Evolutionary conservation across 2,113 vertebrate species (phyloP), one percentile per base, ranked within the genome.

Genomic region (Sinocyclocheilus rhinocerous): DNA sequence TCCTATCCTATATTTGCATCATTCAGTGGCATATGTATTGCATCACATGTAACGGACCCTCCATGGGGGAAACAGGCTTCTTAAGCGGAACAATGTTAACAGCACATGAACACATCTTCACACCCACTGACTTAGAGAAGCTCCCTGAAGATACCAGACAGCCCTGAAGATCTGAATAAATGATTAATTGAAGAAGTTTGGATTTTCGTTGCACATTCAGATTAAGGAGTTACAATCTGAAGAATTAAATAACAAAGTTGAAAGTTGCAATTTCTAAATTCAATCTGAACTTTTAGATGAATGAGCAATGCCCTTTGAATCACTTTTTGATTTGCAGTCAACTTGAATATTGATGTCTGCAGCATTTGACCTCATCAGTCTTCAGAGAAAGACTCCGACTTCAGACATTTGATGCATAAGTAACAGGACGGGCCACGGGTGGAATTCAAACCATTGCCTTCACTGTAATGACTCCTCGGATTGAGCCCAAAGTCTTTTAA

Each of bases 321-420:
- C 61, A 45, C 61, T 81, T 81, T 81, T 81, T 65, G 39, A 81
- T 67, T 65, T 67, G 79, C 42, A 50, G 79, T 81, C 79, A 83
- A 55, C 81, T 55, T 83, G 63, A 83, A 83, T 83, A 83, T 83
- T 83, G 81, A 83, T 72, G 65, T 72, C 63, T 83, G 65, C 45
- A 55, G 24, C 81, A 55, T 83, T 83, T 69, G 81, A 83, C 81
- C 81, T 72, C 81, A 83, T 83, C 81, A 69, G 63, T 72, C 81
- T 72, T 69, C 81, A n/a, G 81, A 69, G 59, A 67, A 15, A 12
- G 61, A 26, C 61, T 48, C 39, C 9, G 79, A 50, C 79, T 65
- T 65, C 55, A 81, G 59, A 81, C 79, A 67, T 67, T 81, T 81
- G 79, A 81, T 81, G 79, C 79, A 81, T 81, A 81, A 67, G 79